Conservation (phyloP, 1,140 invertebrate genomes). For the Ruditapes philippinarum region DNA sequence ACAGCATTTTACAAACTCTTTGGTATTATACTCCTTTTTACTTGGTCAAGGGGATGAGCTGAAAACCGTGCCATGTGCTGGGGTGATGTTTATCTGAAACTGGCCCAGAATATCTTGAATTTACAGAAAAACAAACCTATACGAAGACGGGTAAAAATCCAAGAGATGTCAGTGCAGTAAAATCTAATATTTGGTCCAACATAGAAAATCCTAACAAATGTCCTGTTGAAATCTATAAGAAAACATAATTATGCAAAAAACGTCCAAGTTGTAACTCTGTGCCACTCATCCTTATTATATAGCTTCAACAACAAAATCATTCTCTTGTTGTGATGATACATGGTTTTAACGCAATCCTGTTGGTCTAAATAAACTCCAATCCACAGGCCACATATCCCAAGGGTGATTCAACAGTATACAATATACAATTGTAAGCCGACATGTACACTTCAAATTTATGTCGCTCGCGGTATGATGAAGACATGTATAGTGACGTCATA, state of each 20-base stretch:
- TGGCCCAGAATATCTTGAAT: slow-evolving; percentile 33
- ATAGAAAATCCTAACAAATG: not conserved
- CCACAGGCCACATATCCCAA: too few species aligned
- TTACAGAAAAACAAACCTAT: slow-evolving; percentile 21
- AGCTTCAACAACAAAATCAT: not conserved
- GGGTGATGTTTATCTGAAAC: not conserved
- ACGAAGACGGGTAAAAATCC: not conserved
- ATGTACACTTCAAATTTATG: too few species aligned
- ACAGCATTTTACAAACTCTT: too few species aligned
- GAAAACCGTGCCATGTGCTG: slow-evolving; percentile 2
- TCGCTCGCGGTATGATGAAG: too few species aligned
- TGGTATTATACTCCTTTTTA: not conserved
- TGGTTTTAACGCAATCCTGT: too few species aligned
- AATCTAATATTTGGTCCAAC: slow-evolving; percentile 6
- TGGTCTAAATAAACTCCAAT: too few species aligned
- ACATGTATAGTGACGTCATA: too few species aligned
- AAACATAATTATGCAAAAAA: slow-evolving; percentile 12
- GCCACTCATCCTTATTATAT: slow-evolving; percentile 1
- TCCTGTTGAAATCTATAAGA: not conserved
- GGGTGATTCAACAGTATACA: too few species aligned
- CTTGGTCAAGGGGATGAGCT: not conserved
- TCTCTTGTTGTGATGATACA: not conserved
- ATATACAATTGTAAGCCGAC: too few species aligned
- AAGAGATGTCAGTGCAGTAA: not conserved
- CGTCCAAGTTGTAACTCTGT: not conserved